Conservation (phyloP, 2,797 vertebrate species). For the Anguilla anguilla region DNA sequence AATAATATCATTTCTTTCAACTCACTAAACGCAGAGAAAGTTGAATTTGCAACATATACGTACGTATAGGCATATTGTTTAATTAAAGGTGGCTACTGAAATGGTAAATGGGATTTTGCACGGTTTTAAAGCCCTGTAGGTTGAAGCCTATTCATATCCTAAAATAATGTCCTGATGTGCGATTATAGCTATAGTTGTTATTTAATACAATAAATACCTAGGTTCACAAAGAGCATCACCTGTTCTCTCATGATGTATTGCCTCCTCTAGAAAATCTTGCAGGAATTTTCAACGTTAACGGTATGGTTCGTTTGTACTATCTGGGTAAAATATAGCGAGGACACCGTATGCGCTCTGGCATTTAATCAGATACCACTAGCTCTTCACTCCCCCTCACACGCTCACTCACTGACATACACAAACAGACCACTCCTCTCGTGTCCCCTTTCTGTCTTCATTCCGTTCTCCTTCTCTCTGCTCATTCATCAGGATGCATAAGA, state of each 20-base stretch:
- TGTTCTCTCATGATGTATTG: not conserved
- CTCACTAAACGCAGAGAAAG: not conserved
- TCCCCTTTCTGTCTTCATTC: conserved; percentile 26
- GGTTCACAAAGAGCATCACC: not conserved
- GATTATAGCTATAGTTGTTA: not conserved
- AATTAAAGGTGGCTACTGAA: not conserved
- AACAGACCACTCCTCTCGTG: conserved; percentile 33
- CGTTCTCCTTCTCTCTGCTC: conserved; percentile 39
- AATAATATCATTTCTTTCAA: not conserved
- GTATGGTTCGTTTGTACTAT: conserved; percentile 19
- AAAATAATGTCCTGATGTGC: not conserved
- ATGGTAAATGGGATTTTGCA: not conserved
- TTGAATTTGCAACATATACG: not conserved
- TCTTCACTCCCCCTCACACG: conserved; percentile 2
- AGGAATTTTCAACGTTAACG: not conserved
- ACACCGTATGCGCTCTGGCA: conserved; percentile 25
- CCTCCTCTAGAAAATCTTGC: not conserved
- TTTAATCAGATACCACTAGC: conserved; percentile 30
- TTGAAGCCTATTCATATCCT: not conserved
- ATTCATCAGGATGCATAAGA: conserved; percentile 55
- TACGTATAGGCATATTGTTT: not conserved
- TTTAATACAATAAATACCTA: not conserved
- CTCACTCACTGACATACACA: conserved; percentile 20
- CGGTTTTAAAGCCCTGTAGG: not conserved
- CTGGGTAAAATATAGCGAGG: not conserved